phyloP scores from a whole-genome alignment of 2,113 vertebrate genomes.

The Lophochroa leadbeateri region DNA sequence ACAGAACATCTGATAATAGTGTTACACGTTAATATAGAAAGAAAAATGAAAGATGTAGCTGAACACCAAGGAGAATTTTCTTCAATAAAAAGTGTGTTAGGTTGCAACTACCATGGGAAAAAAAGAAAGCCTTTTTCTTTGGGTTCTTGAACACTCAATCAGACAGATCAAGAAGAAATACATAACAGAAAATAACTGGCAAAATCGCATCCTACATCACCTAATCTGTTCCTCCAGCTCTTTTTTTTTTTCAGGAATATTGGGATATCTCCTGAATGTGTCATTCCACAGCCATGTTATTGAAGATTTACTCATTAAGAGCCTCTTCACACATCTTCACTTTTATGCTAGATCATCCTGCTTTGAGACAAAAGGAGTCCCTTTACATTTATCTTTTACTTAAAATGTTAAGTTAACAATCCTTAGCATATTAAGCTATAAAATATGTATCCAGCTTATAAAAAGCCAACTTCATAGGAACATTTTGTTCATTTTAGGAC shows the following conservation, averaged over 20 bases:
- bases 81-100: background rate
- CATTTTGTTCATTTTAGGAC: background rate
- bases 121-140: background rate
- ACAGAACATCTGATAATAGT: background rate
- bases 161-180: background rate
- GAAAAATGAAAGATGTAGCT: background rate
- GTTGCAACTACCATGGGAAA: background rate
- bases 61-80: background rate
- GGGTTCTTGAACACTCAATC: background rate
- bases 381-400: background rate
- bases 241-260: background rate
- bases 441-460: background rate
- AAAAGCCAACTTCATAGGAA: background rate
- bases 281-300: background rate
- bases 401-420: background rate
- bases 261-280: background rate
- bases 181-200: background rate
- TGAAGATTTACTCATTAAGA: background rate
- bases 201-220: background rate
- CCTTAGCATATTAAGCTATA: background rate
- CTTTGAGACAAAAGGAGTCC: background rate
- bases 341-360: background rate
- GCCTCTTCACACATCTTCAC: fast-evolving
- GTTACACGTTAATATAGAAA: background rate
- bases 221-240: background rate